Base-by-base conservation (phyloP, 2,888 invertebrate species). In the Steinernema scapterisci region DNA sequence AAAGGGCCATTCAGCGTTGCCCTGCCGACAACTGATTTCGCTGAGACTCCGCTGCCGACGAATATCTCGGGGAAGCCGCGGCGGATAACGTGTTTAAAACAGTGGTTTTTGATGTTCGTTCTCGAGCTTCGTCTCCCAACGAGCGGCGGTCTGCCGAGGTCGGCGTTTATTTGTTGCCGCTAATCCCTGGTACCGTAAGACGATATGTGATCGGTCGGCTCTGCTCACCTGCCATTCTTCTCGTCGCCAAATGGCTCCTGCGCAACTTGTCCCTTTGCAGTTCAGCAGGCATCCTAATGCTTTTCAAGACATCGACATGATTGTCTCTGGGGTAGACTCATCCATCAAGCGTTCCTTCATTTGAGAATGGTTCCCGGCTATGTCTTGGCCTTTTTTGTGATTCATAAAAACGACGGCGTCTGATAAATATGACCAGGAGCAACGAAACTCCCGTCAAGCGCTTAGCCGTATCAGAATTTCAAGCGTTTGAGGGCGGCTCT, bases 171-270 rank as follows among this genome's bases (percentile, higher is more conserved):
- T 31, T 25, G 54, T 3, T 13, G 54, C 54, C 11, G 51, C 25
- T 25, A 63, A 63, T 25, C 31, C 31, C 63, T 63, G 63, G 31
- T 63, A 63, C 63, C 63, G 63, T 63, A 63, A 63, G 63, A 31
- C 63, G 63, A 63, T 63, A 63, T 25, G 63, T 3, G 5, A 13
- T n/a, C 6, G 31, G 27, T 63, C 38, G 19, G 27, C 63, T 16
- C 63, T 63, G 63, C 31, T 63, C 63, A 63, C 63, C 63, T 63
- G 63, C 31, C 63, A 31, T 2, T 63, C 63, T 6, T 27, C 25
- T 21, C 54, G 9, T 31, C 63, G 19, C 52, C 52, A 21, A 52
- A 52, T 11, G 52, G 52, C 38, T 9, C n/a, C 63, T 63, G 63
- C 63, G 63, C 63, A 13, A 63, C 25, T 31, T 11, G 16, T 2